phyloP scores from a whole-genome alignment of 2,888 invertebrate species.

The Ectemnius continuus region DNA sequence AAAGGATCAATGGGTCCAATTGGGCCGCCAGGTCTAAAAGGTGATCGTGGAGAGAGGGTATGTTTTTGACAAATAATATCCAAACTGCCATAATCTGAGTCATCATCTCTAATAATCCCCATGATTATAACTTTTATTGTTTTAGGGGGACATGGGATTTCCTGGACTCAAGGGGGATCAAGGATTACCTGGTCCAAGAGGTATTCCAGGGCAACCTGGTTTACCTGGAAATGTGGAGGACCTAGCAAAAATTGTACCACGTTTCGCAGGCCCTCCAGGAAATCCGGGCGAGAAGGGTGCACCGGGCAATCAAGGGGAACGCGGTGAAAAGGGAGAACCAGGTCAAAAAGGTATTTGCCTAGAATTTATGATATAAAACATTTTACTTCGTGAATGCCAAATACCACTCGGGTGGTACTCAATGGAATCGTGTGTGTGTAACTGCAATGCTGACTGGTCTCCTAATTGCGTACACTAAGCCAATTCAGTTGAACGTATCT shows the following conservation, averaged over 20 bases:
- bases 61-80: slow-evolving; percentile 14
- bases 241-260: slow-evolving; percentile 25
- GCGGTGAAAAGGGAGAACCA: slow-evolving; percentile 34
- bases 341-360: slow-evolving; percentile 37
- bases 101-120: background rate
- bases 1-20: slow-evolving; percentile 77
- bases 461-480: slow-evolving; percentile 34
- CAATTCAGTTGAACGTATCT: slow-evolving; percentile 36
- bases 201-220: slow-evolving; percentile 68
- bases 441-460: slow-evolving; percentile 27
- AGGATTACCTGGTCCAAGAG: slow-evolving; percentile 54
- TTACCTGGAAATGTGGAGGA: slow-evolving; percentile 64
- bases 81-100: background rate
- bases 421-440: slow-evolving; percentile 34
- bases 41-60: slow-evolving; percentile 65
- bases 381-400: background rate
- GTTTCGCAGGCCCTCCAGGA: slow-evolving; percentile 23
- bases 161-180: slow-evolving; percentile 70
- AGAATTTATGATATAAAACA: background rate
- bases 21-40: slow-evolving; percentile 74
- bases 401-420: slow-evolving; percentile 18
- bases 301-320: slow-evolving; percentile 66
- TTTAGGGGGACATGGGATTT: slow-evolving; percentile 69
- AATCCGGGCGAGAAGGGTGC: slow-evolving; percentile 62
- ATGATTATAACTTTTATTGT: background rate